Percentiles rank a stretch among this genome's conserved stretches.
These are phyloP conservation scores for Neosilurus hyrtlii DNA, from an alignment of 2,797 vertebrate genomes.

Conservation along the genomic window DNA sequence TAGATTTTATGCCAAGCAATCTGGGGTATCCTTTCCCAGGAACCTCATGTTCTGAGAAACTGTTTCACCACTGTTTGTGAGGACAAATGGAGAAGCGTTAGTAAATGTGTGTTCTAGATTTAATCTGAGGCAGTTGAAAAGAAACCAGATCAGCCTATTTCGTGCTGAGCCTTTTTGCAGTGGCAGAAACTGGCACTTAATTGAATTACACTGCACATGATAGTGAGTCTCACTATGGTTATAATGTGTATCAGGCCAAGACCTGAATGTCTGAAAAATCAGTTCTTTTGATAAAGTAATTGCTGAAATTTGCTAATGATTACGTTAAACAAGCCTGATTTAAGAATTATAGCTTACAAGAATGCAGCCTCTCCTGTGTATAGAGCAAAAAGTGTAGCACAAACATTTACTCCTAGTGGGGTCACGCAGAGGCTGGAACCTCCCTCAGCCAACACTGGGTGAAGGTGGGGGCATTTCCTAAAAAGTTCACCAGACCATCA, in stretches of 20 bases:
- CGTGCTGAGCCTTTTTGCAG: not conserved
- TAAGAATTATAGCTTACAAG: too few species aligned
- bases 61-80: not conserved
- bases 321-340: not conserved
- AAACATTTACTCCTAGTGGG: too few species aligned
- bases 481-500: too few species aligned
- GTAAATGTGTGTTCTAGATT: conserved; percentile 16
- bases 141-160: conserved; percentile 3
- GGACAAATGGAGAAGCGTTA: conserved; percentile 3
- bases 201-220: not conserved
- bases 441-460: too few species aligned
- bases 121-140: conserved; percentile 5
- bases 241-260: not conserved
- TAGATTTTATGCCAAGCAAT: conserved; percentile 13
- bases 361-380: not conserved
- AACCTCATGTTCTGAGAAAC: not conserved
- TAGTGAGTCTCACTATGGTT: not conserved
- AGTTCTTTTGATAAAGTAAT: not conserved
- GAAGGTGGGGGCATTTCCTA: too few species aligned
- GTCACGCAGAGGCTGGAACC: too few species aligned
- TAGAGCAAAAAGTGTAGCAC: not conserved
- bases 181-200: not conserved
- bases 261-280: not conserved
- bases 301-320: not conserved
- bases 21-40: not conserved